Evolutionary conservation across 2,888 invertebrate species (phyloP).

Genomic region (Eristalinus sepulchralis): DNA sequence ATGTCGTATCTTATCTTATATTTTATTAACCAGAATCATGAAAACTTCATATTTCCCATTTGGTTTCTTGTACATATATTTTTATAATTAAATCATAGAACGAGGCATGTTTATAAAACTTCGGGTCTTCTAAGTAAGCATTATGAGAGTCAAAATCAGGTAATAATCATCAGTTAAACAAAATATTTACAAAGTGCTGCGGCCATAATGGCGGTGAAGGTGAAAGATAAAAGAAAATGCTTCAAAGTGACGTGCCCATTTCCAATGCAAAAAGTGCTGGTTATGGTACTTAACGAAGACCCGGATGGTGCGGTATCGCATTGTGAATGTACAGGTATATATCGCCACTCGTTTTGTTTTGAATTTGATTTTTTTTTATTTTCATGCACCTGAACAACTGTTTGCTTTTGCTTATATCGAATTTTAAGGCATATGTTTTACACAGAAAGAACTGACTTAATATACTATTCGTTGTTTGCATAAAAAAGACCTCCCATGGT

Average conservation of each 20-base stretch:
- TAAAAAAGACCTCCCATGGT: conserved; percentile 28
- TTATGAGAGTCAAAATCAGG: conserved; percentile 20
- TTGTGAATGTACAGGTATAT: conserved; percentile 37
- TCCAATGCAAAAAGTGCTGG: conserved; percentile 51
- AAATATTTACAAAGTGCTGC: conserved; percentile 49
- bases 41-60: background rate
- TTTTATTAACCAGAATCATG: no score
- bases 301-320: conserved; percentile 42
- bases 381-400: conserved; percentile 53
- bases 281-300: conserved; percentile 36
- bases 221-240: conserved; percentile 40
- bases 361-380: conserved; percentile 50
- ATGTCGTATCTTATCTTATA: background rate
- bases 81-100: conserved; percentile 9
- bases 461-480: conserved; percentile 3
- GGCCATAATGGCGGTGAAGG: conserved; percentile 25
- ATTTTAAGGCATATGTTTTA: conserved; percentile 16
- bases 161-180: conserved; percentile 47
- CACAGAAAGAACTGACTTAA: conserved; percentile 38
- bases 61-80: background rate
- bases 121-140: background rate
- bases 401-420: conserved; percentile 55
- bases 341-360: conserved; percentile 24
- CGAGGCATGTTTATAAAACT: conserved; percentile 6
- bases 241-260: conserved; percentile 49